Percentiles rank a stretch among this genome's conserved stretches.
These are phyloP conservation scores for Euphonia xanthogaster DNA, from an alignment of 2,797 vertebrate species.

Conservation along the genomic window DNA sequence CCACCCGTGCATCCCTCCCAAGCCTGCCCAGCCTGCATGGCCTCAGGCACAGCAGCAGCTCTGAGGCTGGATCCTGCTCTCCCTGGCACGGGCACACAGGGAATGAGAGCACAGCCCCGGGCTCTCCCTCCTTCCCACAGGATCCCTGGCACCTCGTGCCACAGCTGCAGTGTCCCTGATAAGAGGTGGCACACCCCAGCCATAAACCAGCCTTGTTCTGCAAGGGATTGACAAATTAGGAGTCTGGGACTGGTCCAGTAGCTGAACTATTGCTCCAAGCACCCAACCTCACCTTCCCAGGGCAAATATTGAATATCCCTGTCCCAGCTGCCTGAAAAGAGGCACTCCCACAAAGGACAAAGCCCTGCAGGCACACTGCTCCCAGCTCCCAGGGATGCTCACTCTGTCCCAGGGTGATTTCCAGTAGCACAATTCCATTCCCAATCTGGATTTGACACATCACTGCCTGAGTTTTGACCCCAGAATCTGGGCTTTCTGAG, in stretches of 20 bases:
- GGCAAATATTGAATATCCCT: neutral
- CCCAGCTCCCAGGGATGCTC: neutral
- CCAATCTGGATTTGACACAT: neutral
- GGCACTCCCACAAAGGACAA: neutral
- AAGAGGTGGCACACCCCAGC: neutral
- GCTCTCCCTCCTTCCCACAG: neutral
- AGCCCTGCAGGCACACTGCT: neutral
- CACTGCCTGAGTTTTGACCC: neutral
- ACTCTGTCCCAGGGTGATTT: neutral
- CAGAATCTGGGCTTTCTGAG: neutral
- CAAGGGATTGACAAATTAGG: neutral
- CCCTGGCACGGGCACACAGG: accelerated
- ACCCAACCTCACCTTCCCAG: neutral
- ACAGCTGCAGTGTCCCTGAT: neutral
- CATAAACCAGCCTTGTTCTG: neutral
- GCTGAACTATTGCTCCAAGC: neutral
- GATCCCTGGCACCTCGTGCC: neutral
- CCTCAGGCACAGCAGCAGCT: neutral
- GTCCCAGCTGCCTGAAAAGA: neutral
- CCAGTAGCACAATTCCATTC: neutral
- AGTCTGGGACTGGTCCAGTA: neutral
- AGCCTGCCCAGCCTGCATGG: accelerated
- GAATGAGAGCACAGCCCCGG: neutral
- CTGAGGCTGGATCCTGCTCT: neutral
- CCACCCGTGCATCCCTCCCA: accelerated